A percentile compares a stretch with the other conserved stretches of the same genome.
phyloP scores from a whole-genome alignment of 2,797 vertebrate species.

The Sebastes wilsoni region DNA sequence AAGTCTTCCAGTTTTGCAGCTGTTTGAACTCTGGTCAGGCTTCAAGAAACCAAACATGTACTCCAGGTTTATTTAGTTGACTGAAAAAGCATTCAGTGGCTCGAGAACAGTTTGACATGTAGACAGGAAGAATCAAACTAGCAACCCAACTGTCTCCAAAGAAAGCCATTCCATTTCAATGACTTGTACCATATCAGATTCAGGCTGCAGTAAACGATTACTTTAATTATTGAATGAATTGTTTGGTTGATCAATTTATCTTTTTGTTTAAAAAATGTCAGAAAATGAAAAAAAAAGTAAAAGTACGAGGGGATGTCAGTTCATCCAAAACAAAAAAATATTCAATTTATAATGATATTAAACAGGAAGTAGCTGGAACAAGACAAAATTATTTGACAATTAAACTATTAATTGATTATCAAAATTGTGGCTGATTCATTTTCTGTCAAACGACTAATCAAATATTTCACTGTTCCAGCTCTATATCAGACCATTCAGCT shows the following conservation, averaged over 20 bases:
- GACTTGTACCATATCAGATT: not conserved
- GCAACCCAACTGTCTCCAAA: not conserved
- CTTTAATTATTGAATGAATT: not conserved
- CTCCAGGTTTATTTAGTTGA: not conserved
- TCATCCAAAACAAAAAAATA: no score
- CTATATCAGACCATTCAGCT: no score
- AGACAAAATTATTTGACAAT: no score
- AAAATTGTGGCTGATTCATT: no score
- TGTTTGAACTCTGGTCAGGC: not conserved
- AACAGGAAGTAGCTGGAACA: no score
- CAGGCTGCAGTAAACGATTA: not conserved
- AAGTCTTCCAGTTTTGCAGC: not conserved
- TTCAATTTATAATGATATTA: not conserved
- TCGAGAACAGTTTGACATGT: not conserved
- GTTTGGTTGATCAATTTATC: not conserved
- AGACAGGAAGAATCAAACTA: not conserved
- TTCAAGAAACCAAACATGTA: not conserved
- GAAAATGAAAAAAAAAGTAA: not conserved
- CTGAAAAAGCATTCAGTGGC: not conserved
- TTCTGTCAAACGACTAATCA: no score
- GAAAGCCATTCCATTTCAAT: not conserved
- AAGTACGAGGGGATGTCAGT: not conserved
- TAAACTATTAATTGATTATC: no score
- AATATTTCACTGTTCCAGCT: accelerated
- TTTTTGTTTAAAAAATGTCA: not conserved